These are phyloP conservation scores for Drosophila kanekoi DNA, from an alignment of 2,888 invertebrate genomes.

Conservation along the genomic window DNA sequence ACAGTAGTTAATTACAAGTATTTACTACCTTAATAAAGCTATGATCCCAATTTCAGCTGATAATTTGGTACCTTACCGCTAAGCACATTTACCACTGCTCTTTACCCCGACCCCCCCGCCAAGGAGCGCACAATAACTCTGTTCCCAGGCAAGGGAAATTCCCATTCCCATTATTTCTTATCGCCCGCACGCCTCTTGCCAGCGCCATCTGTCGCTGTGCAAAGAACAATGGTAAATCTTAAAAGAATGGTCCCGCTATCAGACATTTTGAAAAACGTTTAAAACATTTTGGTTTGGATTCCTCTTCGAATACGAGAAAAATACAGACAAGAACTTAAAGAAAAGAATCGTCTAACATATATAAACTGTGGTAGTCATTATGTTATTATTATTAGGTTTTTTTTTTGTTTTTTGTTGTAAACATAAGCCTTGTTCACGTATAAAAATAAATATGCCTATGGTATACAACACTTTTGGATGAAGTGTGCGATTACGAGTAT, in stretches of 20 bases:
- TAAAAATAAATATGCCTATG: conserved; percentile 76
- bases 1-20: conserved; percentile 63
- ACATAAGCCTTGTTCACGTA: conserved; percentile 55
- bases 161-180: conserved; percentile 3
- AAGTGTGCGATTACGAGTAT: conserved; percentile 22
- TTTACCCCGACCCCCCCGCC: conserved; percentile 43
- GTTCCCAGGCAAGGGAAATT: not conserved
- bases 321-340: conserved; percentile 59
- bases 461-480: conserved; percentile 41
- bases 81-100: conserved; percentile 85
- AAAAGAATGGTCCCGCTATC: conserved; percentile 86
- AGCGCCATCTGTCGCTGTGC: conserved; percentile 13
- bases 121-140: not conserved
- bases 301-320: conserved; percentile 66
- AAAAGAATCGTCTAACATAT: conserved; percentile 59
- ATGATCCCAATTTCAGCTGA: conserved; percentile 88
- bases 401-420: conserved; percentile 12
- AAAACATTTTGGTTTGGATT: conserved; percentile 80
- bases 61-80: conserved; percentile 86
- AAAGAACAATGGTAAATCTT: conserved; percentile 85
- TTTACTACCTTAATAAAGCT: conserved; percentile 88
- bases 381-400: conserved; percentile 9
- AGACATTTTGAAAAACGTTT: conserved; percentile 85
- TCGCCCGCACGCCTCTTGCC: too few relatives aligned
- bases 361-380: conserved; percentile 38